Base-by-base conservation (phyloP, 2,797 vertebrate genomes). In the Oreochromis mossambicus region DNA sequence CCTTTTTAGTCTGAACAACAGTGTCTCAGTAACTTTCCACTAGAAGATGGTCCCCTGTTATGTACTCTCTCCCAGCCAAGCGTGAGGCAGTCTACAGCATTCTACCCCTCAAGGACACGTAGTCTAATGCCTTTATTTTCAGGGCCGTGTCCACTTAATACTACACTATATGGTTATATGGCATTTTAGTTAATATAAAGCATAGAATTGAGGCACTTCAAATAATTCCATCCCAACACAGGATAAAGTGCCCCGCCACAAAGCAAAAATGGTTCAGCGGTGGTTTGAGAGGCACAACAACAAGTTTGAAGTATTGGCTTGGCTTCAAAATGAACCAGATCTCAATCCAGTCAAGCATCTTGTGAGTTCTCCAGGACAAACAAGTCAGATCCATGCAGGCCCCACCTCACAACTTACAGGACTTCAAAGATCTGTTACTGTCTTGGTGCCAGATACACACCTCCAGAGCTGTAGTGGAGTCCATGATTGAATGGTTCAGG, bases 211-310 rank as follows among this genome's bases (percentile, higher is more conserved):
- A 56, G 54, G 54, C 14, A 56, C 13, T 56, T 56, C 24, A 56
- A 56, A 29, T 56, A 56, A n/a, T n/a, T n/a, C n/a, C n/a, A n/a
- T n/a, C n/a, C n/a, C n/a, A n/a, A n/a, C n/a, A n/a, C 14, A 32
- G 55, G 55, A 58, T 58, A 58, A 56, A 0, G 55, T 0, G 0
- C 26, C 55, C 2, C 17, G 55, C 14, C 55, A 56, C 55, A 56
- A 29, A 5, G 17, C 26, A 56, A 56, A 56, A 56, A 29, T 56
- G 1, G 14, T 56, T 56, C 55, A 29, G 55, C 24, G 17, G 5
- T 56, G 3, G 55, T 29, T 17, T 56, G 29, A 61, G 56, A 19
- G 29, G 56, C 56, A 61, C 29, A 61, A 34, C 2, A 34, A 61
- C 5, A 17, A 61, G 55, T 58, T 32, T 58, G 29, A 32, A 15